Evolutionary conservation across 2,888 invertebrate genomes (phyloP), one percentile per base, ranked within the genome.

Genomic region (Diarsia brunnea): DNA sequence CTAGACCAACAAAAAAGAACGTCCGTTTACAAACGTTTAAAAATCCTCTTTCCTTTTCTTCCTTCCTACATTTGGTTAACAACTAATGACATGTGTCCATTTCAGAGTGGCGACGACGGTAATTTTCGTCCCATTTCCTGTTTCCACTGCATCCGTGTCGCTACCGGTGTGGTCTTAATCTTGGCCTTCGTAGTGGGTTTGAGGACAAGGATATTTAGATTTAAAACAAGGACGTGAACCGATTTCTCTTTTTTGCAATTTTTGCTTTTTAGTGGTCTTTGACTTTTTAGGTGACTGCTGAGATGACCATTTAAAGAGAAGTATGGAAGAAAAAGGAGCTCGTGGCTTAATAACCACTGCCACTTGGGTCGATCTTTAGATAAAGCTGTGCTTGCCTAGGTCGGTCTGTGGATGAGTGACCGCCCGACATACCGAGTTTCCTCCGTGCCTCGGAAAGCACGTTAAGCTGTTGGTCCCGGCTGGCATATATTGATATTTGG

Each of bases 21-120:
- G 49, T 47, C 43, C 4, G n/a, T n/a, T n/a, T n/a, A 63, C 8
- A 68, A 73, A 12, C 60, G 58, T 63, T 73, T 27, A 38, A 63
- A 66, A 65, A 51, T 77, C 61, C 11, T n/a, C 31, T n/a, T 47
- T 73, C 5, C 21, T 31, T n/a, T 8, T 49, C 45, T 58, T 58
- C 16, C n/a, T 60, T 64, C 27, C 69, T 68, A 74, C 27, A 61
- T 75, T 70, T 66, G 31, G 61, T 49, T 71, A 38, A 49, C 70
- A 16, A 71, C 84, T 84, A 81, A 84, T 73, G 84, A 84, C 79
- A 71, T 75, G 78, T 78, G 73, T 84, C 83, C 74, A 78, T 75
- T 74, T 70, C 63, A 65, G 45, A 81, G 73, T 68, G 60, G 73
- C 68, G 55, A 75, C 75, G 61, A 75, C 75, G 53, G 75, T 84